A percentile compares a stretch with the other conserved stretches of the same genome.
Evolutionary conservation across 2,113 vertebrate species (phyloP).

Genomic region (Chlamydotis undulata): DNA sequence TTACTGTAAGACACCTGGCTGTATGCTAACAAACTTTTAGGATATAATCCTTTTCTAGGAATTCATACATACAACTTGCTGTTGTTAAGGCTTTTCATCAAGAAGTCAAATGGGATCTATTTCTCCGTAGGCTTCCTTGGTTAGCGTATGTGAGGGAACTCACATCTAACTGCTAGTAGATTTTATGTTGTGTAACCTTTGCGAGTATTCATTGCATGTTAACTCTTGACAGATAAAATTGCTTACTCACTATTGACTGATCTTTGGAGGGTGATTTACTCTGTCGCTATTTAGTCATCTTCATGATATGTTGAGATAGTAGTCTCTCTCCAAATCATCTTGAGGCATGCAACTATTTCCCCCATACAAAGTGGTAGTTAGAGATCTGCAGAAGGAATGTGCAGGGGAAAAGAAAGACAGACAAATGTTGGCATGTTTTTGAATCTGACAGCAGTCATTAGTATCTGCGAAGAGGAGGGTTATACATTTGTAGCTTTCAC

Average conservation of each 20-base stretch:
- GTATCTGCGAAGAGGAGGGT: neutral
- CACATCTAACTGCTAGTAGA: neutral
- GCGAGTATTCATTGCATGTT: slow-evolving; percentile 28
- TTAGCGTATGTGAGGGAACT: neutral
- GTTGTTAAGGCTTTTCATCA: neutral
- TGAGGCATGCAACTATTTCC: neutral
- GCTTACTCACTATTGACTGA: slow-evolving; percentile 39
- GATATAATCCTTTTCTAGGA: neutral
- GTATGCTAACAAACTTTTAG: neutral
- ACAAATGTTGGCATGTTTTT: neutral
- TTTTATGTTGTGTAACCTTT: slow-evolving; percentile 38
- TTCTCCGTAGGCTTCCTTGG: neutral
- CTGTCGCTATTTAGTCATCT: slow-evolving; percentile 28
- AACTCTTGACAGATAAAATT: slow-evolving; percentile 54
- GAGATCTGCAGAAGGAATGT: neutral
- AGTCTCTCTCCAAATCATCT: neutral
- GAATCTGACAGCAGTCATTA: neutral
- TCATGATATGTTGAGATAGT: neutral
- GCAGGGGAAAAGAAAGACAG: neutral
- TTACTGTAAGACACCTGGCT: neutral
- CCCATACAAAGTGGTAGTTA: neutral
- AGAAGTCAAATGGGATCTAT: neutral
- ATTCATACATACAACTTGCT: neutral
- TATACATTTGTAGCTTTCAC: neutral
- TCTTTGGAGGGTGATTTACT: slow-evolving; percentile 40